Percentiles rank a stretch among this genome's conserved stretches.
These are phyloP conservation scores for Spinus olivaceus DNA, from an alignment of 2,797 vertebrate genomes.

Conservation along the genomic window DNA sequence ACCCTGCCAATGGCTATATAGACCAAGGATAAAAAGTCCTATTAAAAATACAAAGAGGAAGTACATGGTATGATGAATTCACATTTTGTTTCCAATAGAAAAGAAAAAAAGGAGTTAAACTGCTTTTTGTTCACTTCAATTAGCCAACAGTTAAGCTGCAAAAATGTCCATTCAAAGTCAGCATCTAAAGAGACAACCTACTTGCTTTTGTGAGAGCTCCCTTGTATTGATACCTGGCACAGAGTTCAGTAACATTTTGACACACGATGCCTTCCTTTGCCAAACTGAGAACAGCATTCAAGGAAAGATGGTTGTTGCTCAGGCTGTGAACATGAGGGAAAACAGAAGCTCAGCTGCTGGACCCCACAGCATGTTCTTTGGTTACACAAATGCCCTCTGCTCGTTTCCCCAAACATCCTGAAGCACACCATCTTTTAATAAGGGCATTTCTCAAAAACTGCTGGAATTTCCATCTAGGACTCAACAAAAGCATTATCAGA, in stretches of 20 bases:
- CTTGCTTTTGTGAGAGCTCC: neutral
- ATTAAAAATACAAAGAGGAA: neutral
- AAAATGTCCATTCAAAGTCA: neutral
- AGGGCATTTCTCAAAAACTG: neutral
- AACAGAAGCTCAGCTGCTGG: neutral
- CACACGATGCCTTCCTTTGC: slow-evolving; percentile 67
- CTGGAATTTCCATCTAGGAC: neutral
- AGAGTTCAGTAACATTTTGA: slow-evolving; percentile 68
- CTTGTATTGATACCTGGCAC: slow-evolving; percentile 71
- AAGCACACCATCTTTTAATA: neutral
- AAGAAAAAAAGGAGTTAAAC: neutral
- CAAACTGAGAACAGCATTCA: slow-evolving; percentile 70
- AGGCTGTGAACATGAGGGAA: slow-evolving; percentile 72
- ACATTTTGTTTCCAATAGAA: neutral
- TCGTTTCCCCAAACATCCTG: neutral
- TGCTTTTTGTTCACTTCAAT: neutral
- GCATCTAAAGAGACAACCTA: neutral
- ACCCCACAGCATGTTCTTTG: neutral
- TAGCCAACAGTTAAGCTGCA: neutral
- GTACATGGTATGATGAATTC: neutral
- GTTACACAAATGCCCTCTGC: neutral
- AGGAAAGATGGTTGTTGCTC: slow-evolving; percentile 76
- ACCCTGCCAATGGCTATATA: neutral
- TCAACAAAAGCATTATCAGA: neutral
- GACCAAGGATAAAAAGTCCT: neutral